Percentiles rank a stretch among this genome's conserved stretches.
These are phyloP conservation scores for Agrochola litura DNA, from an alignment of 2,888 invertebrate species.

Conservation along the genomic window DNA sequence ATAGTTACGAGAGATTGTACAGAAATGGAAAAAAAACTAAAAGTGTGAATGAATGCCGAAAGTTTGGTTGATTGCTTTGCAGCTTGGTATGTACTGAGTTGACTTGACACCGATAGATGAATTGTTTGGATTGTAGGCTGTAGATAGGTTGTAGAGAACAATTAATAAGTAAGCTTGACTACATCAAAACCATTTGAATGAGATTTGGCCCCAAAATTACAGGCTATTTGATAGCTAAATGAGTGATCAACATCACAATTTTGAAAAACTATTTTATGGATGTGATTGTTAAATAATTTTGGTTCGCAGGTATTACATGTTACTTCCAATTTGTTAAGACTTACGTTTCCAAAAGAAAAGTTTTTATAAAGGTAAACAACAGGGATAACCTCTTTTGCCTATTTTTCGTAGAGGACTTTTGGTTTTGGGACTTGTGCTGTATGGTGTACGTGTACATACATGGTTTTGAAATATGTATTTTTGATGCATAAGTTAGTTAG, in stretches of 20 bases:
- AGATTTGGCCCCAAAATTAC: background rate
- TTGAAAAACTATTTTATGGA: background rate
- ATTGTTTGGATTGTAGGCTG: background rate
- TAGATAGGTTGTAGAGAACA: background rate
- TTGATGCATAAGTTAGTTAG: no score
- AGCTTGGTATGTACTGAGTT: background rate
- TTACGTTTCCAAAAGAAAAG: background rate
- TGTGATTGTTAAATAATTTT: background rate
- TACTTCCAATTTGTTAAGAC: background rate
- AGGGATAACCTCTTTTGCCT: background rate
- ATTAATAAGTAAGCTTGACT: background rate
- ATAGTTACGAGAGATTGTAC: background rate
- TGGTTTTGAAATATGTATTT: no score
- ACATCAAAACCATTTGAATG: background rate
- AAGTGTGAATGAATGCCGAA: constrained; percentile 21
- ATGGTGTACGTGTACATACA: no score
- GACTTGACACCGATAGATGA: constrained; percentile 1
- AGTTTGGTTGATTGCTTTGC: constrained; percentile 17
- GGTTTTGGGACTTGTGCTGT: background rate
- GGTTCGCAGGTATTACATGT: background rate
- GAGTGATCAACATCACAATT: background rate
- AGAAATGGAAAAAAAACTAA: constrained; percentile 23
- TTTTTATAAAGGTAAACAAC: background rate
- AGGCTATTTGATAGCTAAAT: background rate
- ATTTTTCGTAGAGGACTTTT: background rate